These are phyloP conservation scores for Phrynocephalus versicolor DNA, from an alignment of 2,113 vertebrate species.

Conservation along the genomic window DNA sequence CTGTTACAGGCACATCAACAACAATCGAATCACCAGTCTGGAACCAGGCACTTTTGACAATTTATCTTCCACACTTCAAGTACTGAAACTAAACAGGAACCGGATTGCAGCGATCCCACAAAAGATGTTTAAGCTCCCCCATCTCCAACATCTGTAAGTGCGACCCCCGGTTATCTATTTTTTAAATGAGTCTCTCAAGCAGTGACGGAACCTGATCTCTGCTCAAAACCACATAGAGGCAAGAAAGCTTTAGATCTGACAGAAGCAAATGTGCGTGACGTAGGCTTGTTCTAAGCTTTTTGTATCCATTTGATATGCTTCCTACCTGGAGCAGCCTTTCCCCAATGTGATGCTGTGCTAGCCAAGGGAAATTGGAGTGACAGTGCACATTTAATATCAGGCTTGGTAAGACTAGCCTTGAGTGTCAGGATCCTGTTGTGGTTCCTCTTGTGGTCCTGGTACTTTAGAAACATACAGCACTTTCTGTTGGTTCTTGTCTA, in stretches of 20 bases:
- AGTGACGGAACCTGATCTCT: slow-evolving; percentile 52
- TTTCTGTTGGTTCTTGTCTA: neutral
- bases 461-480: neutral
- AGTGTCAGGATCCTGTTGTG: neutral
- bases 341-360: neutral
- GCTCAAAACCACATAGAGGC: slow-evolving; percentile 33
- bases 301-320: neutral
- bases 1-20: slow-evolving; percentile 86
- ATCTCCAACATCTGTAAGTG: slow-evolving; percentile 94
- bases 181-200: slow-evolving; percentile 59
- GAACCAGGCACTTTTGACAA: slow-evolving; percentile 90
- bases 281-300: neutral
- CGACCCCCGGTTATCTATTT: slow-evolving; percentile 59
- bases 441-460: neutral
- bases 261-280: neutral
- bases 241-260: neutral
- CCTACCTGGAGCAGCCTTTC: neutral
- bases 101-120: slow-evolving; percentile 86
- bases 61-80: slow-evolving; percentile 86
- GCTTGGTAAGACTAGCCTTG: neutral
- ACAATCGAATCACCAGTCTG: slow-evolving; percentile 87
- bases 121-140: slow-evolving; percentile 93
- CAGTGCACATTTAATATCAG: neutral
- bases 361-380: neutral
- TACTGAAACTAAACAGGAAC: slow-evolving; percentile 91